phyloP scores from a whole-genome alignment of 1,140 invertebrate species.

The Dendrolimus punctatus region DNA sequence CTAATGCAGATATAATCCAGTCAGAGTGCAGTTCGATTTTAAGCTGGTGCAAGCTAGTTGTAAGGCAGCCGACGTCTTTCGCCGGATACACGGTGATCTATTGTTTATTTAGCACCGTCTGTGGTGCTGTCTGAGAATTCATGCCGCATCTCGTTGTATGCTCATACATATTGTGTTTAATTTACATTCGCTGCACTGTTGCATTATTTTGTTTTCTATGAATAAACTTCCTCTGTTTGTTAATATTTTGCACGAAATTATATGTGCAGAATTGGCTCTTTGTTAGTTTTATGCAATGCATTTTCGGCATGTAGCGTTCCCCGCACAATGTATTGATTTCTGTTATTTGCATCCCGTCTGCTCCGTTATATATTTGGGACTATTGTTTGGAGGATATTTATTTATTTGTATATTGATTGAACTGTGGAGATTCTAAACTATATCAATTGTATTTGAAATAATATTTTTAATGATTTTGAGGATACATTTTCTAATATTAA shows the following conservation, averaged over 20 bases:
- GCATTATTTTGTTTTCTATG: background rate
- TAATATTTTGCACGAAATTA: slow-evolving; percentile 12
- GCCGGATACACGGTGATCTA: slow-evolving; percentile 59
- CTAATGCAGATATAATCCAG: background rate
- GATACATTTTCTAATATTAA: too few relatives aligned
- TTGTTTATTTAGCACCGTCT: slow-evolving; percentile 43
- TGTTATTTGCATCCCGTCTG: slow-evolving; percentile 69
- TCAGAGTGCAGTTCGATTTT: slow-evolving; percentile 14
- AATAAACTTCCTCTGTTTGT: background rate
- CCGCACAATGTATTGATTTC: slow-evolving; percentile 61
- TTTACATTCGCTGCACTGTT: slow-evolving; percentile 2
- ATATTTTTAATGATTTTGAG: too few relatives aligned
- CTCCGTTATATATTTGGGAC: slow-evolving; percentile 51
- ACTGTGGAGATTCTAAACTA: too few relatives aligned
- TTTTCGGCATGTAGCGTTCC: slow-evolving; percentile 44
- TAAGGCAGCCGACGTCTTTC: slow-evolving; percentile 41
- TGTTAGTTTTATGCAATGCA: slow-evolving; percentile 55
- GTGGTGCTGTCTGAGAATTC: slow-evolving; percentile 43
- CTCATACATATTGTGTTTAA: slow-evolving; percentile 8
- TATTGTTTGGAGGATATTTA: slow-evolving; percentile 57
- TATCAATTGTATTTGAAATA: too few relatives aligned
- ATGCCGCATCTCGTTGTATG: slow-evolving; percentile 21
- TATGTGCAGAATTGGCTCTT: slow-evolving; percentile 37
- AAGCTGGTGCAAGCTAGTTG: slow-evolving; percentile 30
- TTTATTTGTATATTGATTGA: slow-evolving; percentile 27